These are phyloP conservation scores for Drosophila jambulina DNA, from an alignment of 1,140 invertebrate species.

Conservation along the genomic window DNA sequence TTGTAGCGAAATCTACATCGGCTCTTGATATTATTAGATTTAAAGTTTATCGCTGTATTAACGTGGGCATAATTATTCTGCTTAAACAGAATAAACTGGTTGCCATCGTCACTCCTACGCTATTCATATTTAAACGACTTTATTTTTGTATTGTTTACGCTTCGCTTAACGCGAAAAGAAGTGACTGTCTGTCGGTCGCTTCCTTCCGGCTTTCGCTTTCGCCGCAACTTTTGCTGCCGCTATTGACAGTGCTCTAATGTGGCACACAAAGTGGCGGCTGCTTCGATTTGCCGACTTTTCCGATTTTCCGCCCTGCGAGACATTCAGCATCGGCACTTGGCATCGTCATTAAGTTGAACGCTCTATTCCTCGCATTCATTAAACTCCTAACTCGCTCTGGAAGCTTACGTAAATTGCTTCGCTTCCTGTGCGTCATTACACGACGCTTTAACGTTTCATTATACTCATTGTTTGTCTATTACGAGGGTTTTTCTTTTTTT, in stretches of 20 bases:
- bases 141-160: constrained; percentile 68
- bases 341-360: constrained; percentile 66
- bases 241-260: constrained; percentile 63
- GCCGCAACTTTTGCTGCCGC: constrained; percentile 54
- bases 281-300: constrained; percentile 53
- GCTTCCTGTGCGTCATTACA: constrained; percentile 70
- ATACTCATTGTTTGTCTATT: constrained; percentile 77
- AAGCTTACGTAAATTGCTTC: constrained; percentile 73
- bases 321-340: constrained; percentile 8
- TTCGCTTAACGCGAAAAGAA: constrained; percentile 51
- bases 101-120: constrained; percentile 3
- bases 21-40: neutral
- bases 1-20: neutral
- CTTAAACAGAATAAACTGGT: neutral
- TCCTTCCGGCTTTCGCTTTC: constrained; percentile 25
- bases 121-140: constrained; percentile 59
- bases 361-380: constrained; percentile 57
- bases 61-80: constrained; percentile 46
- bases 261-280: constrained; percentile 45
- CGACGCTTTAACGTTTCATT: constrained; percentile 65
- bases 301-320: constrained; percentile 16
- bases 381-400: constrained; percentile 49
- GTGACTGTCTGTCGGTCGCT: constrained; percentile 1
- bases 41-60: neutral
- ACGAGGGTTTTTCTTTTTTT: constrained; percentile 50